phyloP scores from a whole-genome alignment of 2,888 invertebrate species.

The Agrochola lychnidis region DNA sequence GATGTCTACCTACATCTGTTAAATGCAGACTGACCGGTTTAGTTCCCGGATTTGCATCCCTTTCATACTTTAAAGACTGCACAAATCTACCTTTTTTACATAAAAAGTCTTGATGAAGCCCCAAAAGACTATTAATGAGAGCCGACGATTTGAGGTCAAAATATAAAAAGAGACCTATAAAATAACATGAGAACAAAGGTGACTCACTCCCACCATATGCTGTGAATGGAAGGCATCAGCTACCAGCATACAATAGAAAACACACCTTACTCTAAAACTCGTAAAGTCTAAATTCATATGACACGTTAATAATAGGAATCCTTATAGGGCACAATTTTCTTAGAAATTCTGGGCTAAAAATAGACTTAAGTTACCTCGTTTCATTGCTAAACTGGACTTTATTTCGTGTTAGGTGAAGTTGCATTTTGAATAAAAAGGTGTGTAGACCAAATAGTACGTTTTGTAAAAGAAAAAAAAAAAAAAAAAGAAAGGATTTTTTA shows the following conservation, averaged over 20 bases:
- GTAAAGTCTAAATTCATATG: slow-evolving; percentile 48
- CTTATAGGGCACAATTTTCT: slow-evolving; percentile 60
- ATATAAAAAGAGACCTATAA: slow-evolving; percentile 50
- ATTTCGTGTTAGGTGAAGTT: neutral
- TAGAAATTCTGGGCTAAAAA: slow-evolving; percentile 62
- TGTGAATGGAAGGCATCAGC: slow-evolving; percentile 45
- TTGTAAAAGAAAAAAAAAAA: too few species aligned
- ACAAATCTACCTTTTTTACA: slow-evolving; percentile 5
- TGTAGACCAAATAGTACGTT: slow-evolving; percentile 7
- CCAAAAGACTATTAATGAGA: slow-evolving; percentile 45
- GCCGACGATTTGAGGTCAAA: slow-evolving; percentile 64
- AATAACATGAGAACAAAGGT: slow-evolving; percentile 59
- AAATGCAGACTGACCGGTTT: slow-evolving; percentile 25
- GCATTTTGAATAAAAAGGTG: slow-evolving; percentile 13
- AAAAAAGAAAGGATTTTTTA: slow-evolving; percentile 29
- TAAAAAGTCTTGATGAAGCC: slow-evolving; percentile 25
- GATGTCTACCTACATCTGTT: too few species aligned
- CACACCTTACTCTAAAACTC: neutral
- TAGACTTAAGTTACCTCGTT: slow-evolving; percentile 37
- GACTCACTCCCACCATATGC: slow-evolving; percentile 63
- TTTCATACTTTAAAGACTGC: neutral
- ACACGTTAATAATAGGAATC: slow-evolving; percentile 55
- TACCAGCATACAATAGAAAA: slow-evolving; percentile 28
- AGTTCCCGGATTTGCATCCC: slow-evolving; percentile 6
- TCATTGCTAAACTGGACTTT: slow-evolving; percentile 20